phyloP scores from a whole-genome alignment of 2,113 vertebrate species.

The Hemichromis elongatus region DNA sequence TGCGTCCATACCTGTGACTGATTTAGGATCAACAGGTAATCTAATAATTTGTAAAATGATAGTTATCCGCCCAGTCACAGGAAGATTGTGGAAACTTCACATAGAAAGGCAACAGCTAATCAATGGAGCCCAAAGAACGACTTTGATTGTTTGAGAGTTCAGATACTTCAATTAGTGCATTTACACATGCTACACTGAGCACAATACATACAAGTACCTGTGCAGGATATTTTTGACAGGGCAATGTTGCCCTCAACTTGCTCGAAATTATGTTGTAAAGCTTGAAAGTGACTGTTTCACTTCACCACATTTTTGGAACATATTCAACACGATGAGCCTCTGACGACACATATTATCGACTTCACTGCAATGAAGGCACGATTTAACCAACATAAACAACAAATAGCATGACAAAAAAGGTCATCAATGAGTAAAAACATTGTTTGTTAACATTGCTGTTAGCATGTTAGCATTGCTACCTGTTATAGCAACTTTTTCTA shows the following conservation, averaged over 20 bases:
- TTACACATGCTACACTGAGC: too few species aligned
- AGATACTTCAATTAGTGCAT: too few species aligned
- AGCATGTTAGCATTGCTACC: neutral
- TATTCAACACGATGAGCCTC: neutral
- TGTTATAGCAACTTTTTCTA: neutral
- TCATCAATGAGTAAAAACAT: neutral
- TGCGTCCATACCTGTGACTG: too few species aligned
- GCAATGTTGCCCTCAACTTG: neutral
- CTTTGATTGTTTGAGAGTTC: neutral
- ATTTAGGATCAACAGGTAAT: too few species aligned
- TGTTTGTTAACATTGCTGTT: too few species aligned
- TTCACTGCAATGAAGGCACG: neutral
- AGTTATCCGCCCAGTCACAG: neutral
- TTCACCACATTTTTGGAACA: neutral
- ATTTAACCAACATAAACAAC: neutral
- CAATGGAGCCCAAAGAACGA: neutral
- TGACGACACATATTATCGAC: neutral
- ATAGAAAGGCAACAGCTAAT: neutral
- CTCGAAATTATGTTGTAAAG: neutral
- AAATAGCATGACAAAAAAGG: neutral
- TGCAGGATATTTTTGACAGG: neutral
- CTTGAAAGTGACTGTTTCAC: neutral
- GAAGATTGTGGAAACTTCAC: neutral
- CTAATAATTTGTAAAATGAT: neutral
- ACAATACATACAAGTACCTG: rapidly evolving